Evolutionary conservation across 1,140 invertebrate genomes (phyloP).

Genomic region (Zophobas atratus): DNA sequence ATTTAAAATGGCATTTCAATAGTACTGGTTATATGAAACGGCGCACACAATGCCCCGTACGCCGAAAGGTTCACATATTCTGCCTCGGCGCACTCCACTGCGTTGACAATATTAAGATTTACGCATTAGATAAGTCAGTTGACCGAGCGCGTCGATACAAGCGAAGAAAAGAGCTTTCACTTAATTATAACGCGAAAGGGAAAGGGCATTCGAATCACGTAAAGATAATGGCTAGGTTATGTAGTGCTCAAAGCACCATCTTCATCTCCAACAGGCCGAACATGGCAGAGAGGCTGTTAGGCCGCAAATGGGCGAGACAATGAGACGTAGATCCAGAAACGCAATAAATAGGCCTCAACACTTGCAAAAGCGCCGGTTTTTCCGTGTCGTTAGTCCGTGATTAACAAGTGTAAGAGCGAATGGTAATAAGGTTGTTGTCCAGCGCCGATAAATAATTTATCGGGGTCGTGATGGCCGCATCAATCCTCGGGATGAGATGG

Average conservation of each 20-base stretch:
- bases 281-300: slow-evolving; percentile 37
- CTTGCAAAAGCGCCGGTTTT: slow-evolving; percentile 42
- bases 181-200: slow-evolving; percentile 37
- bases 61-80: slow-evolving; percentile 2
- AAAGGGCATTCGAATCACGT: slow-evolving; percentile 41
- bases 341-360: slow-evolving; percentile 42
- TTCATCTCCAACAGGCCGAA: slow-evolving; percentile 31
- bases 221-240: slow-evolving; percentile 33
- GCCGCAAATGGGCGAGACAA: slow-evolving; percentile 48
- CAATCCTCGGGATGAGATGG: slow-evolving; percentile 33
- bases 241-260: slow-evolving; percentile 31
- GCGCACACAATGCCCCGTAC: slow-evolving; percentile 39
- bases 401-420: slow-evolving; percentile 48
- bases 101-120: slow-evolving; percentile 55
- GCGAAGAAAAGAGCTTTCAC: slow-evolving; percentile 15
- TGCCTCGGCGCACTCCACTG: slow-evolving; percentile 1
- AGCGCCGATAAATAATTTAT: slow-evolving; percentile 31
- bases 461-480: slow-evolving; percentile 28
- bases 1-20: slow-evolving; percentile 59
- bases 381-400: slow-evolving; percentile 39
- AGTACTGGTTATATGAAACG: slow-evolving; percentile 40
- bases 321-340: slow-evolving; percentile 39
- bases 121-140: slow-evolving; percentile 48
- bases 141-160: slow-evolving; percentile 4
- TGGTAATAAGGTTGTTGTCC: slow-evolving; percentile 43